Conservation (phyloP, 2,797 vertebrate genomes). For the Iguana delicatissima region DNA sequence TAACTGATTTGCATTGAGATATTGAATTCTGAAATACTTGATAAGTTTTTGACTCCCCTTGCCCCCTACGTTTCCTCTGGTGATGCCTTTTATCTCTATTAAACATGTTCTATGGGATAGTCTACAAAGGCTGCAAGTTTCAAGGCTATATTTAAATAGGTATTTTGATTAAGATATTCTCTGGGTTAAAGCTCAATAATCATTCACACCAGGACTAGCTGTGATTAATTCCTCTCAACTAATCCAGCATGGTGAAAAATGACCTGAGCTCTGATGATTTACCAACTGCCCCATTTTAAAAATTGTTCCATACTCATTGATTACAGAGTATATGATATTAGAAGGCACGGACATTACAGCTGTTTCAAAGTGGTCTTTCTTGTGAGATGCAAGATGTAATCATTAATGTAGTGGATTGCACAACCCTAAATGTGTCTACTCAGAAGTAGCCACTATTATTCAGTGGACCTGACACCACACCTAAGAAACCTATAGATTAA, state of each 20-base stretch:
- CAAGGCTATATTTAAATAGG: not conserved
- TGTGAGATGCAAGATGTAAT: slow-evolving; percentile 49
- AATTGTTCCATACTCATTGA: slow-evolving; percentile 40
- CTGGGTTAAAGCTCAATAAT: not conserved
- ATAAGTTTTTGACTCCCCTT: not conserved
- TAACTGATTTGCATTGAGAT: not conserved
- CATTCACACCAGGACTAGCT: slow-evolving; percentile 14
- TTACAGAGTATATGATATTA: slow-evolving; percentile 48
- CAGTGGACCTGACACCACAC: not conserved
- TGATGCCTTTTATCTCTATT: not conserved
- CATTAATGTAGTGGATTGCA: slow-evolving; percentile 18
- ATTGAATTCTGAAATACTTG: not conserved
- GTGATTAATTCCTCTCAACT: slow-evolving; percentile 26
- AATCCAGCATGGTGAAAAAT: not conserved
- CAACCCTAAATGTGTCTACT: not conserved
- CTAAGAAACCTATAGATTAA: not conserved
- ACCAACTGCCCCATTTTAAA: not conserved
- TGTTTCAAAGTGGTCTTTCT: slow-evolving; percentile 48
- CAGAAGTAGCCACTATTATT: not conserved
- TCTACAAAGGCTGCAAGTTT: slow-evolving; percentile 8
- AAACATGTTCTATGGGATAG: not conserved
- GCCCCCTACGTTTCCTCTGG: not conserved
- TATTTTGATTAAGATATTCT: not conserved
- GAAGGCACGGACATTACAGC: slow-evolving; percentile 51
- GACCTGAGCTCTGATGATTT: slow-evolving; percentile 33